A percentile compares a stretch with the other conserved stretches of the same genome.
These are phyloP conservation scores for Cotesia glomerata DNA, from an alignment of 1,140 invertebrate genomes.

Conservation along the genomic window DNA sequence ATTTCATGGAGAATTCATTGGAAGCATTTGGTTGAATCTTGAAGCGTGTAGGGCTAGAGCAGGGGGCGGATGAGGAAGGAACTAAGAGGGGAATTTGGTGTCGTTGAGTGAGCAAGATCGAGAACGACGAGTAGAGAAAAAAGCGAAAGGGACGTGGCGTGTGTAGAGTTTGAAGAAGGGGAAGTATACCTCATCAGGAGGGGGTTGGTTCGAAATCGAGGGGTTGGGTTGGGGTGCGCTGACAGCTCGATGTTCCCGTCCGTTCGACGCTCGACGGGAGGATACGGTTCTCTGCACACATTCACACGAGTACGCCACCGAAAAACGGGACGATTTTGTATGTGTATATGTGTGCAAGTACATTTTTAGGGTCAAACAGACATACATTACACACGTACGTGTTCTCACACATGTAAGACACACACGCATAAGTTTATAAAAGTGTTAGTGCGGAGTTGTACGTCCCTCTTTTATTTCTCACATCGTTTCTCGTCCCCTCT, in stretches of 20 bases:
- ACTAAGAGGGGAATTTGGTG: neutral
- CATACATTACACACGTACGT: slow-evolving; percentile 7
- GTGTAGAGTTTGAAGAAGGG: slow-evolving; percentile 30
- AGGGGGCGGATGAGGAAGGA: slow-evolving; percentile 15
- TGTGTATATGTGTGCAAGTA: slow-evolving; percentile 16
- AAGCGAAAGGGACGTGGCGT: slow-evolving; percentile 33
- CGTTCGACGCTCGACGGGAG: slow-evolving; percentile 57
- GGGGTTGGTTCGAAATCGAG: slow-evolving; percentile 44
- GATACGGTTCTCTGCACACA: slow-evolving; percentile 63
- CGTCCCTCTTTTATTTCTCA: slow-evolving; percentile 35
- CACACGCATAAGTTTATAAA: neutral
- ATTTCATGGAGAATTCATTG: neutral
- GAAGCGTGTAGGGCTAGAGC: neutral
- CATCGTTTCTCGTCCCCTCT: slow-evolving; percentile 24
- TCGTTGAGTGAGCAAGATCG: slow-evolving; percentile 17
- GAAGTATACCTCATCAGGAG: slow-evolving; percentile 32
- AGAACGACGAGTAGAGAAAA: neutral
- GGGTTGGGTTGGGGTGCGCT: slow-evolving; percentile 61
- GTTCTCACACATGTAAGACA: neutral
- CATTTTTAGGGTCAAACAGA: neutral
- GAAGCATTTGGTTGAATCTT: neutral
- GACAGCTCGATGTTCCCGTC: slow-evolving; percentile 62
- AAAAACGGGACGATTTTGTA: slow-evolving; percentile 23
- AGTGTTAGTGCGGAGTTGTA: slow-evolving; percentile 21
- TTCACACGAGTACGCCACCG: slow-evolving; percentile 39